A percentile compares a stretch with the other conserved stretches of the same genome.
Evolutionary conservation across 1,140 invertebrate genomes (phyloP).

Genomic region (Solenopsis fugax): DNA sequence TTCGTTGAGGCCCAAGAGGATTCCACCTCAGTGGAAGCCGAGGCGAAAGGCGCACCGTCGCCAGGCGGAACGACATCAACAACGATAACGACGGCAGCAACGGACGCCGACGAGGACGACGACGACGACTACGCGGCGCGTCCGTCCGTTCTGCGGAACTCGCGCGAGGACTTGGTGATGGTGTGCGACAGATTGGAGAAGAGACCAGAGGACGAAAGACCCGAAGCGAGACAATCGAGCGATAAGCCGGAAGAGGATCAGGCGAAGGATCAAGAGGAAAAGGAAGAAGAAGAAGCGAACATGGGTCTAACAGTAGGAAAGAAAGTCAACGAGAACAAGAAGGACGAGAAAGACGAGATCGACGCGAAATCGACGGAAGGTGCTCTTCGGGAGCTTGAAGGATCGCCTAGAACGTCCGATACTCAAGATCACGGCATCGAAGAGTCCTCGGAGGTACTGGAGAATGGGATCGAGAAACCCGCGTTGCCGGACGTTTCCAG

Average conservation of each 20-base stretch:
- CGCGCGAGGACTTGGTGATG: conserved; percentile 11
- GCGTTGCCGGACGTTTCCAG: conserved; percentile 50
- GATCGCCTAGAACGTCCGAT: neutral
- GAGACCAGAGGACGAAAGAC: neutral
- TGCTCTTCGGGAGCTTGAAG: neutral
- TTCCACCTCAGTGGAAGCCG: conserved; percentile 78
- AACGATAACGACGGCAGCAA: neutral
- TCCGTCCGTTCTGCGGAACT: neutral
- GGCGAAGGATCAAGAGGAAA: neutral
- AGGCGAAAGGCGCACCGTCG: neutral
- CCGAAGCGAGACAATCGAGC: conserved; percentile 17
- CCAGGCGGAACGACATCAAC: neutral
- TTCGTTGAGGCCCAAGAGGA: conserved; percentile 79
- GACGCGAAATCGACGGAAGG: neutral
- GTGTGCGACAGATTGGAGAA: conserved; percentile 26
- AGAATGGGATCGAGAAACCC: neutral
- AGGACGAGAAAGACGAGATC: neutral
- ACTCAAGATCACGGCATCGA: neutral
- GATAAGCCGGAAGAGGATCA: neutral
- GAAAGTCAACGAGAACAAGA: neutral
- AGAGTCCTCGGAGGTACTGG: neutral
- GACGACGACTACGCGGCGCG: neutral
- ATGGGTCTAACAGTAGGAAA: conserved; percentile 32
- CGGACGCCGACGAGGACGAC: neutral
- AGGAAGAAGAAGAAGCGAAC: neutral